Conservation (phyloP, 2,797 vertebrate genomes). For the Amphiprion clarkii region DNA sequence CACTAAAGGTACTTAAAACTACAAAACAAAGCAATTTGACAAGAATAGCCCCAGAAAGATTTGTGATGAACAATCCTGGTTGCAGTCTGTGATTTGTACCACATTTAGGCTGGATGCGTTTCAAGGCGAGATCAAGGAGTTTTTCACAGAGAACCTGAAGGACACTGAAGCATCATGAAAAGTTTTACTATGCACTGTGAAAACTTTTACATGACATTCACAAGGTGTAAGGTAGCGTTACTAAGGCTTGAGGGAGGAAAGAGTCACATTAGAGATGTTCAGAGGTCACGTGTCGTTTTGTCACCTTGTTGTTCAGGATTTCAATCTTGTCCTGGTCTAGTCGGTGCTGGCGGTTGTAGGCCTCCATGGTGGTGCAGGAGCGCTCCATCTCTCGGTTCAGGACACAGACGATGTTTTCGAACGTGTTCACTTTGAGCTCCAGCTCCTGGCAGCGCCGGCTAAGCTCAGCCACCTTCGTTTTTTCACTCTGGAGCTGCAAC, state of each 20-base stretch:
- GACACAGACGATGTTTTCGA: conserved; percentile 97
- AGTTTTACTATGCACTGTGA: too few relatives aligned
- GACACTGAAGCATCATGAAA: not conserved
- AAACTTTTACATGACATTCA: too few relatives aligned
- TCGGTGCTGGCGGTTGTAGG: conserved; percentile 91
- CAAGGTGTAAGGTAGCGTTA: too few relatives aligned
- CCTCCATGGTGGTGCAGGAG: conserved; percentile 90
- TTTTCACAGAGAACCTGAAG: not conserved
- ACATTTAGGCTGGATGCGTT: not conserved
- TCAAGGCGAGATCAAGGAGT: not conserved
- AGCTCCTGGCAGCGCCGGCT: conserved; percentile 88
- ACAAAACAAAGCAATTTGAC: too few relatives aligned
- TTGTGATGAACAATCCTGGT: too few relatives aligned
- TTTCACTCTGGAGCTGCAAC: conserved; percentile 85
- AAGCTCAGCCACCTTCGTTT: conserved; percentile 86
- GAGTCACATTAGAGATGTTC: too few relatives aligned
- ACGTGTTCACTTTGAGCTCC: conserved; percentile 92
- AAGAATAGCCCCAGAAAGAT: too few relatives aligned
- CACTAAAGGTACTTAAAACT: too few relatives aligned
- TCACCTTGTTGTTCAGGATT: conserved; percentile 93
- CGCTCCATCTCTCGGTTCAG: conserved; percentile 95
- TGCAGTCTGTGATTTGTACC: not conserved
- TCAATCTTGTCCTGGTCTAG: conserved; percentile 96
- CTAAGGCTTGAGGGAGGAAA: too few relatives aligned
- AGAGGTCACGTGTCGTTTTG: not conserved